A percentile compares a stretch with the other conserved stretches of the same genome.
phyloP scores from a whole-genome alignment of 2,797 vertebrate genomes.

The Halcyon chelicuti region DNA sequence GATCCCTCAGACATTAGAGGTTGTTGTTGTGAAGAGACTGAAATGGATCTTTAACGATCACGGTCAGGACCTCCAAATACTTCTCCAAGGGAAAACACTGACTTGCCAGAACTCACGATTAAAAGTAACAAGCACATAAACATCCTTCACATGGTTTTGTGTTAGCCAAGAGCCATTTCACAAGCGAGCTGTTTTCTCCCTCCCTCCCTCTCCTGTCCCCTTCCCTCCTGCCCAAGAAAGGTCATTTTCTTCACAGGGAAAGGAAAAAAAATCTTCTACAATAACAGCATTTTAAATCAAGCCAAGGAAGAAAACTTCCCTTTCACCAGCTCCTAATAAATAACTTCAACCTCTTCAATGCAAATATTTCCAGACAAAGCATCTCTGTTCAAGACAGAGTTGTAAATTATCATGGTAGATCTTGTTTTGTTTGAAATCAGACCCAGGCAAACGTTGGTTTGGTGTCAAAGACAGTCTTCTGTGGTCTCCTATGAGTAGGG shows the following conservation, averaged over 20 bases:
- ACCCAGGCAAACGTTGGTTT: background rate
- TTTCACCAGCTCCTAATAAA: constrained; percentile 47
- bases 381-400: background rate
- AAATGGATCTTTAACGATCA: background rate
- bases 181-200: background rate
- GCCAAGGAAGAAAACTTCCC: constrained; percentile 20
- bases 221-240: constrained; percentile 53
- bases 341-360: constrained; percentile 20
- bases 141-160: constrained; percentile 4
- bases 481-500: background rate
- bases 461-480: background rate
- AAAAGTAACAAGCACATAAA: constrained; percentile 51
- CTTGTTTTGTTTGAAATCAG: background rate
- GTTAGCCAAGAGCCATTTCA: constrained; percentile 43
- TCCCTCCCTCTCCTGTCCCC: background rate
- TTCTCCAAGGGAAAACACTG: constrained; percentile 46
- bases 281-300: constrained; percentile 35
- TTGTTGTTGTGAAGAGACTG: background rate
- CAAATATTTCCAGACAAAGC: constrained; percentile 32
- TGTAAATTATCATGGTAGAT: background rate
- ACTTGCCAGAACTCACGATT: constrained; percentile 19
- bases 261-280: background rate
- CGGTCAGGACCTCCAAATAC: background rate
- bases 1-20: background rate
- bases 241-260: constrained; percentile 51